These are phyloP conservation scores for Megathymus violae DNA, from an alignment of 1,140 invertebrate genomes.

Conservation along the genomic window DNA sequence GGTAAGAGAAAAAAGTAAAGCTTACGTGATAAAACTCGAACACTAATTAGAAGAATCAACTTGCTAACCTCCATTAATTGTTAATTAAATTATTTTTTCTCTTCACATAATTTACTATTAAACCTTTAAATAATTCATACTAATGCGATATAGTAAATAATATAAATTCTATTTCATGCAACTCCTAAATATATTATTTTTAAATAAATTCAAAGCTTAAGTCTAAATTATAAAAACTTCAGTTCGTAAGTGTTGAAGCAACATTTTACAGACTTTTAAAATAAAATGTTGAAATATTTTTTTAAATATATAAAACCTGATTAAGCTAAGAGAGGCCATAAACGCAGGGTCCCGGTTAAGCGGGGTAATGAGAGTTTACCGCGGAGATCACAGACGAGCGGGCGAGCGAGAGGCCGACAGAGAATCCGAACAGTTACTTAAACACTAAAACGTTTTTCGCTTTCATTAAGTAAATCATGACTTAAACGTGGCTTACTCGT, in stretches of 20 bases:
- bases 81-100: too few relatives aligned
- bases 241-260: background rate
- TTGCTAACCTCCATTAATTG: too few relatives aligned
- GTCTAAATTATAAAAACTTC: background rate
- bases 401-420: background rate
- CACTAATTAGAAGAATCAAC: too few relatives aligned
- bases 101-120: too few relatives aligned
- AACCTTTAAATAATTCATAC: too few relatives aligned
- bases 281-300: background rate
- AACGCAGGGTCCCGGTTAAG: background rate
- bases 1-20: too few relatives aligned
- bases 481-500: too few relatives aligned
- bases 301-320: background rate
- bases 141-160: too few relatives aligned
- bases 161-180: too few relatives aligned
- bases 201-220: background rate
- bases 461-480: background rate
- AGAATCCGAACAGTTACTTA: background rate
- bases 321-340: background rate
- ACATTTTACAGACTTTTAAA: background rate
- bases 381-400: background rate
- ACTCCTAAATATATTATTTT: too few relatives aligned
- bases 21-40: too few relatives aligned
- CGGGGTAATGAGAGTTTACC: background rate
- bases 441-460: background rate